Evolutionary conservation across 2,113 vertebrate species (phyloP).

Genomic region (Forbesichthys papilliferus): DNA sequence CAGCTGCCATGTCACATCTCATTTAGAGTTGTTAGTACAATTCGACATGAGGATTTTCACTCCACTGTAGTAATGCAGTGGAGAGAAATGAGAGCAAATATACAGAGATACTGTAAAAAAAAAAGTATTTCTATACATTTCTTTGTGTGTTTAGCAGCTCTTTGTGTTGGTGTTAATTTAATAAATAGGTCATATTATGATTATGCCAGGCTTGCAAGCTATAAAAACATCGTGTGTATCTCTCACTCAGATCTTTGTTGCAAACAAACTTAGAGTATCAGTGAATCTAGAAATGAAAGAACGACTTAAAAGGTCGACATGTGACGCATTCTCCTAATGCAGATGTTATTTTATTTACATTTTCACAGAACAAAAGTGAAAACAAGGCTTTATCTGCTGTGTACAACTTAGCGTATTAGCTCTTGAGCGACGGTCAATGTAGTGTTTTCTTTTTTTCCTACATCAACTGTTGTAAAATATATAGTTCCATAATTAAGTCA

Average conservation of each 20-base stretch:
- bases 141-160: neutral
- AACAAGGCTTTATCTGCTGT: too few species aligned
- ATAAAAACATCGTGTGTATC: neutral
- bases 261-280: neutral
- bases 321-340: neutral
- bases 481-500: too few species aligned
- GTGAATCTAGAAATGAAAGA: neutral
- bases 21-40: constrained; percentile 2
- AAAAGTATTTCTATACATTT: neutral
- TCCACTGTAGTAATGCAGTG: too few species aligned
- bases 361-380: too few species aligned
- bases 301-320: neutral
- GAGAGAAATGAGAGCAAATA: neutral
- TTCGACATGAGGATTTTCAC: too few species aligned
- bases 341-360: neutral
- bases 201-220: neutral
- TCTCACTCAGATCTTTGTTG: too few species aligned
- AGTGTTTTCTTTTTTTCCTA: too few species aligned
- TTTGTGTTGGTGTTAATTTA: neutral
- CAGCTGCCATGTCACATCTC: neutral
- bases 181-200: constrained; percentile 1
- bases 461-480: too few species aligned
- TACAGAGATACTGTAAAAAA: neutral
- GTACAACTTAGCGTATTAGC: too few species aligned
- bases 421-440: too few species aligned